Conservation (phyloP, 2,113 vertebrate species). For the Ranitomeya imitator region DNA sequence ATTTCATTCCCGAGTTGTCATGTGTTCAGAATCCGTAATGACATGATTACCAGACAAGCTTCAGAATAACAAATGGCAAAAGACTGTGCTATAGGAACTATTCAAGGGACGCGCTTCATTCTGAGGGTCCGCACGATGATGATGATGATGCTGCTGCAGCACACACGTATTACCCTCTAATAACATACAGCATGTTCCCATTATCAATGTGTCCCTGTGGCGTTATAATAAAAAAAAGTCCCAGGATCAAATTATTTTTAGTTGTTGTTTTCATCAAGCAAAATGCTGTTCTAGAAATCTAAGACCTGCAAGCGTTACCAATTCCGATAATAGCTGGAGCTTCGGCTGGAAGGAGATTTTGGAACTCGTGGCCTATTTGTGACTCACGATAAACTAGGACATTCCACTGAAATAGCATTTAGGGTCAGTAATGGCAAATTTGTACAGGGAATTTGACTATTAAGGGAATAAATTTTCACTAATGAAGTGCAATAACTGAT, state of each 20-base stretch:
- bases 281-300: constrained; percentile 32
- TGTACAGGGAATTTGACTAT: constrained; percentile 40
- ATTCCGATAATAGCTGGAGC: constrained; percentile 42
- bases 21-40: constrained; percentile 68
- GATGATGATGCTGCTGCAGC: constrained; percentile 36
- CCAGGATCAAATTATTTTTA: constrained; percentile 65
- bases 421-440: constrained; percentile 40
- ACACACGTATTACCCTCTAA: constrained; percentile 72
- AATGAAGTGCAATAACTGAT: constrained; percentile 48
- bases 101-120: constrained; percentile 68
- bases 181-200: constrained; percentile 61
- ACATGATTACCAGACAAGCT: constrained; percentile 71
- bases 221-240: constrained; percentile 69
- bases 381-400: constrained; percentile 48
- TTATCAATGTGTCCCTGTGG: constrained; percentile 66
- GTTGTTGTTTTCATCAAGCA: constrained; percentile 50
- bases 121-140: constrained; percentile 67
- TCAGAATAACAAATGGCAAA: constrained; percentile 72
- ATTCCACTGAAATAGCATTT: constrained; percentile 49
- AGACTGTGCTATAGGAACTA: constrained; percentile 67
- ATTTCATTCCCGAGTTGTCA: constrained; percentile 67
- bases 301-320: constrained; percentile 34
- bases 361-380: constrained; percentile 31
- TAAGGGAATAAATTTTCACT: constrained; percentile 41
- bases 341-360: constrained; percentile 5